phyloP scores from a whole-genome alignment of 2,888 invertebrate species.

The Macrosiphum euphorbiae region DNA sequence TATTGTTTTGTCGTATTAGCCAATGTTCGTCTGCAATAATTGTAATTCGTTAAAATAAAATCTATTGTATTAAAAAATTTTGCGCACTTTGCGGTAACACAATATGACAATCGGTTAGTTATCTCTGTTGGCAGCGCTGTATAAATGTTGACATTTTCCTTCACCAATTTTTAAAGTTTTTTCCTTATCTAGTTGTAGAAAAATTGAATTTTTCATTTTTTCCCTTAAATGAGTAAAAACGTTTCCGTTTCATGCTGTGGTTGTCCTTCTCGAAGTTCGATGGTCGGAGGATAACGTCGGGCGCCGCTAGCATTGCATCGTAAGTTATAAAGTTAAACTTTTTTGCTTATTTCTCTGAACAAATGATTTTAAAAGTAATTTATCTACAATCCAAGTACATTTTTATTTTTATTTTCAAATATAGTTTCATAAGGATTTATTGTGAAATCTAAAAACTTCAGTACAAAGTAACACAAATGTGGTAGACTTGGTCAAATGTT shows the following conservation, averaged over 20 bases:
- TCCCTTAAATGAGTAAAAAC: constrained; percentile 2
- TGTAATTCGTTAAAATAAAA: neutral
- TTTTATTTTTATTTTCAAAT: constrained; percentile 34
- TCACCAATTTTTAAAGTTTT: constrained; percentile 45
- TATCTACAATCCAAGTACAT: neutral
- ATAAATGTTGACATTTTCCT: constrained; percentile 63
- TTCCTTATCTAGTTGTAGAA: constrained; percentile 46
- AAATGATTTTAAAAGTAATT: neutral
- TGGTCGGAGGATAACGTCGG: neutral
- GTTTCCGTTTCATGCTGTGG: neutral
- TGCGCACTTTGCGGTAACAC: neutral
- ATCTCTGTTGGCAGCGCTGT: constrained; percentile 50
- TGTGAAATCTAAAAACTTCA: neutral
- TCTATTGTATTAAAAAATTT: neutral
- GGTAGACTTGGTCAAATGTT: neutral
- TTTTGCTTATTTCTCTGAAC: neutral
- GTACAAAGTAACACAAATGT: neutral
- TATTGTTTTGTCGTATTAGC: neutral
- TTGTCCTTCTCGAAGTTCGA: constrained; percentile 6
- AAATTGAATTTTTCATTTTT: constrained; percentile 52
- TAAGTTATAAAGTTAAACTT: neutral
- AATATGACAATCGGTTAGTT: constrained; percentile 1
- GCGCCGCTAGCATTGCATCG: neutral
- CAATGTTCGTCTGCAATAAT: neutral
- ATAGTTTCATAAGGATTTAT: neutral